A percentile compares a stretch with the other conserved stretches of the same genome.
phyloP scores from a whole-genome alignment of 2,888 invertebrate genomes.

The Drosophila putrida region DNA sequence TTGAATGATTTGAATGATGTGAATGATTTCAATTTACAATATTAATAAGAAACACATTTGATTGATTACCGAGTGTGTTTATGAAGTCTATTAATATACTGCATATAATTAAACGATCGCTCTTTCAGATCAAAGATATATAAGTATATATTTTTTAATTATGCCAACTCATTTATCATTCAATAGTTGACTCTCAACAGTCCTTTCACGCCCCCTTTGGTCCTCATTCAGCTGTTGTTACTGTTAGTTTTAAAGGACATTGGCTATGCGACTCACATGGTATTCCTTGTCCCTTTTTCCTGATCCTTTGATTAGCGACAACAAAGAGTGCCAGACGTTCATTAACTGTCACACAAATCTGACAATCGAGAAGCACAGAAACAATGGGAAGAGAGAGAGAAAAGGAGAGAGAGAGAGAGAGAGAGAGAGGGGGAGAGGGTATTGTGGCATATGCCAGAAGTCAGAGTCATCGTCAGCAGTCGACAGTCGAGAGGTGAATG shows the following conservation, averaged over 20 bases:
- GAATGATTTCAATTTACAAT: not conserved
- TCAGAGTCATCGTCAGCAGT: slow-evolving; percentile 7
- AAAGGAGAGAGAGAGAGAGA: no score
- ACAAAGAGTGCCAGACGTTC: slow-evolving; percentile 64
- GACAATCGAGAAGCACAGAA: slow-evolving; percentile 25
- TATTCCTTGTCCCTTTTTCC: slow-evolving; percentile 8
- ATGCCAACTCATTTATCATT: slow-evolving; percentile 34
- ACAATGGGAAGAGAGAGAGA: not conserved
- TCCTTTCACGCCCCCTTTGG: not conserved
- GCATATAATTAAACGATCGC: not conserved
- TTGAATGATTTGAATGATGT: not conserved
- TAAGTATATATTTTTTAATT: slow-evolving; percentile 24
- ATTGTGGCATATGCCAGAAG: slow-evolving; percentile 55
- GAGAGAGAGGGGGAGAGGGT: not conserved
- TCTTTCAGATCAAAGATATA: not conserved
- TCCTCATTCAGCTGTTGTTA: slow-evolving; percentile 6
- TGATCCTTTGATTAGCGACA: slow-evolving; percentile 65
- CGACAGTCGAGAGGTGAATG: slow-evolving; percentile 26
- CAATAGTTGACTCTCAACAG: slow-evolving; percentile 17
- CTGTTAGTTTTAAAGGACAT: slow-evolving; percentile 34
- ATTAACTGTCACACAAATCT: slow-evolving; percentile 70
- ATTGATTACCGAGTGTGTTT: not conserved
- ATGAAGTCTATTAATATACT: not conserved
- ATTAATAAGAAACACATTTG: not conserved
- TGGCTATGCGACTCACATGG: slow-evolving; percentile 62